These are phyloP conservation scores for Seladonia tumulorum DNA, from an alignment of 2,888 invertebrate genomes.

Conservation along the genomic window DNA sequence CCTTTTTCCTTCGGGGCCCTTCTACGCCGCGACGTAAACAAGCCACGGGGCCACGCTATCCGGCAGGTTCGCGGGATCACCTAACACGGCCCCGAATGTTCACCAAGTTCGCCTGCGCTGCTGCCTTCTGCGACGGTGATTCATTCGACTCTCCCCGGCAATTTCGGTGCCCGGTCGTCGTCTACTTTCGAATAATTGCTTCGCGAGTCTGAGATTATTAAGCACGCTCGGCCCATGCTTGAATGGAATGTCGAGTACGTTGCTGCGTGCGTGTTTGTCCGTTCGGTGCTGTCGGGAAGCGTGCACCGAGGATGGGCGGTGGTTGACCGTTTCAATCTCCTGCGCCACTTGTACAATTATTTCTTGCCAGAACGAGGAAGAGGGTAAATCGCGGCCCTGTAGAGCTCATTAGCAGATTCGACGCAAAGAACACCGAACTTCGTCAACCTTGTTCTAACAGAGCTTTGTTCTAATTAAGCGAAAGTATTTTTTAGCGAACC, in stretches of 20 bases:
- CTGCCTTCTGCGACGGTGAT: constrained; percentile 8
- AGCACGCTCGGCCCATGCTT: constrained; percentile 4
- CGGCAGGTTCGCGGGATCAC: constrained; percentile 15
- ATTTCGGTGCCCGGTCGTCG: constrained; percentile 24
- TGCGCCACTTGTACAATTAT: background rate
- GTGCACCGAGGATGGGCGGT: background rate
- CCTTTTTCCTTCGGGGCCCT: constrained; percentile 61
- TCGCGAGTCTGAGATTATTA: constrained; percentile 17
- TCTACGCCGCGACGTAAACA: constrained; percentile 79
- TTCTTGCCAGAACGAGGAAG: constrained; percentile 3
- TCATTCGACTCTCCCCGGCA: background rate
- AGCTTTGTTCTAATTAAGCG: no score
- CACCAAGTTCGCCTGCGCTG: background rate
- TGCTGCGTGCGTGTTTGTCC: background rate
- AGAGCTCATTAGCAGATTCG: background rate
- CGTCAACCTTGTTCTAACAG: background rate
- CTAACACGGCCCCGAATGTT: background rate
- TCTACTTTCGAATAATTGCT: constrained; percentile 31
- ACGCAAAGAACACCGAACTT: background rate
- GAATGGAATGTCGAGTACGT: constrained; percentile 12
- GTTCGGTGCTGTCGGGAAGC: background rate
- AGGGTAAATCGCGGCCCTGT: background rate
- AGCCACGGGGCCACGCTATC: constrained; percentile 65
- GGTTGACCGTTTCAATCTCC: background rate
- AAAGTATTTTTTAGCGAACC: background rate